These are phyloP conservation scores for Labia minor DNA, from an alignment of 2,888 invertebrate species.

Conservation along the genomic window DNA sequence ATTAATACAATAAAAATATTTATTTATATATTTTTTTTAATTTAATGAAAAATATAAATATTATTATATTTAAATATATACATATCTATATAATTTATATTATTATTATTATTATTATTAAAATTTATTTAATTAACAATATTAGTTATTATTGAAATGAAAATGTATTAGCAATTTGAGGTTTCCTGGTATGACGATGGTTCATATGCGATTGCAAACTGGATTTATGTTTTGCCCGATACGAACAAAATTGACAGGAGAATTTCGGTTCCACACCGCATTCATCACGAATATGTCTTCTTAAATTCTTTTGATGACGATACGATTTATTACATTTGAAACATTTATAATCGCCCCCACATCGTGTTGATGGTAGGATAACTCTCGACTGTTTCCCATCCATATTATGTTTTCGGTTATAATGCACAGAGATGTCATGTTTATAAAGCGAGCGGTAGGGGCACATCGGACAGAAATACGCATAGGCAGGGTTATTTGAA, in stretches of 20 bases:
- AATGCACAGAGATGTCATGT: background rate
- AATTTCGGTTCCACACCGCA: conserved; percentile 26
- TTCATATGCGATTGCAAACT: conserved; percentile 26
- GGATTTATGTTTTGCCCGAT: conserved; percentile 24
- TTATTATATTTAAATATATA: no score
- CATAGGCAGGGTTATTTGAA: background rate
- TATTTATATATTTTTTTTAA: no score
- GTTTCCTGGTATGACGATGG: background rate
- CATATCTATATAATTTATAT: no score
- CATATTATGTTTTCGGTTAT: background rate
- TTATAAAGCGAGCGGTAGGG: background rate
- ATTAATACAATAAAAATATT: no score
- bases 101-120: no score
- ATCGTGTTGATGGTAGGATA: background rate
- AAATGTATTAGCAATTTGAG: no score
- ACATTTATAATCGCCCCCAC: conserved; percentile 18
- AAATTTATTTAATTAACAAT: no score
- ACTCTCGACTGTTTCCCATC: background rate
- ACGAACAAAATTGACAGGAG: conserved; percentile 24
- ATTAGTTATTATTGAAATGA: no score
- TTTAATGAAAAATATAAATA: no score
- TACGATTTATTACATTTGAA: conserved; percentile 24
- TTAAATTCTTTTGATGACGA: conserved; percentile 21
- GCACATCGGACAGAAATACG: background rate
- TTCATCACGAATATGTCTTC: conserved; percentile 24